These are phyloP conservation scores for Zaprionus nigranus DNA, from an alignment of 1,140 invertebrate genomes.

Conservation along the genomic window DNA sequence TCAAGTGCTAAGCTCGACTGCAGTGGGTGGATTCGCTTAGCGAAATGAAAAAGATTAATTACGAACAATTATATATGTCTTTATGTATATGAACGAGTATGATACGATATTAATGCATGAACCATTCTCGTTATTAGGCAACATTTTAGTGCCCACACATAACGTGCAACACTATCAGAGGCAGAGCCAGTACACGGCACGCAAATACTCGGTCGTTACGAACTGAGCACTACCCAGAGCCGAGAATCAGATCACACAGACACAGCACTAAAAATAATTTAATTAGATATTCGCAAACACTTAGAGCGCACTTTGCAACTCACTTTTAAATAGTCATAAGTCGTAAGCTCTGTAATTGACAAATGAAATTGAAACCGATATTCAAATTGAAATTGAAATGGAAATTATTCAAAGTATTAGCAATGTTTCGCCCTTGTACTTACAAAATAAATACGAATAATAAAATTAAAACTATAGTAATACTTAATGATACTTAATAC, in stretches of 20 bases:
- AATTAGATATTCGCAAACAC: conserved; percentile 41
- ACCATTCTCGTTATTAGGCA: conserved; percentile 78
- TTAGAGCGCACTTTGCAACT: conserved; percentile 50
- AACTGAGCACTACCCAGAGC: conserved; percentile 57
- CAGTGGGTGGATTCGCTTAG: conserved; percentile 54
- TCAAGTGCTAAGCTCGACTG: conserved; percentile 42
- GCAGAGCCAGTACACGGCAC: conserved; percentile 80
- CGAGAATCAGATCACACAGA: conserved; percentile 41
- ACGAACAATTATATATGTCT: not conserved
- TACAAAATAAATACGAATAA: conserved; percentile 35
- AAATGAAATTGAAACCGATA: conserved; percentile 2
- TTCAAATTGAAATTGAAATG: conserved; percentile 9
- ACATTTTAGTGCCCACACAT: conserved; percentile 80
- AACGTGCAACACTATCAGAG: conserved; percentile 84
- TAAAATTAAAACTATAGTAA: conserved; percentile 3
- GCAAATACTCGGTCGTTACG: conserved; percentile 83
- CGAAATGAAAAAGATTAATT: conserved; percentile 19
- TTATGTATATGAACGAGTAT: not conserved
- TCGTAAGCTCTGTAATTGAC: conserved; percentile 72
- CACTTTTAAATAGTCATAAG: conserved; percentile 75
- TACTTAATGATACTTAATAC: conserved; percentile 7
- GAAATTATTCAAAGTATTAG: conserved; percentile 73
- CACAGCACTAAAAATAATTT: conserved; percentile 36
- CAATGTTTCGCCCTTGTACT: conserved; percentile 42
- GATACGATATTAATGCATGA: conserved; percentile 64